Evolutionary conservation across 2,888 invertebrate species (phyloP), one percentile per base, ranked within the genome.

Genomic region (Leptogaster cylindrica): DNA sequence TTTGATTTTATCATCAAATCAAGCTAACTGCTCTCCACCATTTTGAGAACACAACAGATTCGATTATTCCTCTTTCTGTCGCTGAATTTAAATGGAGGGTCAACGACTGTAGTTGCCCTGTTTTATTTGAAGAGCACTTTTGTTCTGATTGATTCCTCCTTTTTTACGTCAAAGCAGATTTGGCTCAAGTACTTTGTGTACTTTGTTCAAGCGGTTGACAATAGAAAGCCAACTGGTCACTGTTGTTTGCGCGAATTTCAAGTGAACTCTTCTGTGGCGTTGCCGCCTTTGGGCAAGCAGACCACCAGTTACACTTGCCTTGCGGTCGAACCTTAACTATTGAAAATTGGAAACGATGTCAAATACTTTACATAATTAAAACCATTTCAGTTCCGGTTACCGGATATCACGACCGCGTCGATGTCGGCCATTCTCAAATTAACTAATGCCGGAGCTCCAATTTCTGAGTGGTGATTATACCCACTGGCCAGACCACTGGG

Each of bases 361-460:
- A 55, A 55, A 55, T 55, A 31, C 55, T 55, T 55, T 55, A 55
- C 55, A 55, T 55, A 55, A 55, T 55, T 55, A 55, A 55, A 31
- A 36, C 55, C 55, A 39, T 55, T 55, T 55, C 36, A 55, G 55
- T 55, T 55, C 55, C 55, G 55, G 36, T 55, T 12, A 23, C 55
- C 55, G 55, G 55, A 55, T 39, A 55, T 55, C 55, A 55, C 55
- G 55, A 36, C 39, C 55, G 36, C 14, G n/a, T n/a, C n/a, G n/a
- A n/a, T n/a, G n/a, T n/a, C n/a, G n/a, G n/a, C n/a, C n/a, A n/a
- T n/a, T n/a, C n/a, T n/a, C n/a, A n/a, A n/a, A n/a, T n/a, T n/a
- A n/a, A n/a, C n/a, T n/a, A n/a, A n/a, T n/a, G n/a, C n/a, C n/a
- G n/a, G n/a, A n/a, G n/a, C n/a, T n/a, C n/a, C n/a, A n/a, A n/a